A percentile compares a stretch with the other conserved stretches of the same genome.
Evolutionary conservation across 2,888 invertebrate genomes (phyloP).

Genomic region (Amphimallon solstitiale): DNA sequence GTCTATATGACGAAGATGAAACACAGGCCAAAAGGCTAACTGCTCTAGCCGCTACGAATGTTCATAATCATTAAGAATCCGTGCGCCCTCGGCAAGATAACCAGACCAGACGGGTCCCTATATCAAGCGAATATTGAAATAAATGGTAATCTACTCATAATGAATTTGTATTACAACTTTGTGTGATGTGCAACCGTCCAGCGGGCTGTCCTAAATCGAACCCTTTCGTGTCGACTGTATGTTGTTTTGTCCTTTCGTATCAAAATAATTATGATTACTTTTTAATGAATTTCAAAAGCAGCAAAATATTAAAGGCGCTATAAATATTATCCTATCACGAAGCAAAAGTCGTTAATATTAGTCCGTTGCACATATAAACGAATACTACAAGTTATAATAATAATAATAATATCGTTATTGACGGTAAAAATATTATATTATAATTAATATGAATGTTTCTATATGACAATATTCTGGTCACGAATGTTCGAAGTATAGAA

Average conservation of each 20-base stretch:
- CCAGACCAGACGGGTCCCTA: slow-evolving; percentile 43
- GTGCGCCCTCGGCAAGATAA: slow-evolving; percentile 44
- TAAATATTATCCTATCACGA: no score
- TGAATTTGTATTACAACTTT: slow-evolving; percentile 50
- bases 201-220: neutral
- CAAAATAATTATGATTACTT: neutral
- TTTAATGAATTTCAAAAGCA: no score
- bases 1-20: slow-evolving; percentile 37
- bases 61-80: slow-evolving; percentile 50
- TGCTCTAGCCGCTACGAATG: slow-evolving; percentile 47
- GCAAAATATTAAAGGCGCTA: no score
- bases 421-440: no score
- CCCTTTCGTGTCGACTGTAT: slow-evolving; percentile 1
- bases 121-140: slow-evolving; percentile 52
- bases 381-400: no score
- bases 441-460: no score
- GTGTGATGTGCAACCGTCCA: slow-evolving; percentile 39
- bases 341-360: no score
- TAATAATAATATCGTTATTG: no score
- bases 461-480: no score
- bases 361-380: no score
- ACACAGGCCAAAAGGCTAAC: slow-evolving; percentile 45
- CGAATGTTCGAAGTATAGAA: no score
- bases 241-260: neutral
- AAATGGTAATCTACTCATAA: slow-evolving; percentile 53